Evolutionary conservation across 2,113 vertebrate genomes (phyloP).

Genomic region (Ancistrus triradiatus): DNA sequence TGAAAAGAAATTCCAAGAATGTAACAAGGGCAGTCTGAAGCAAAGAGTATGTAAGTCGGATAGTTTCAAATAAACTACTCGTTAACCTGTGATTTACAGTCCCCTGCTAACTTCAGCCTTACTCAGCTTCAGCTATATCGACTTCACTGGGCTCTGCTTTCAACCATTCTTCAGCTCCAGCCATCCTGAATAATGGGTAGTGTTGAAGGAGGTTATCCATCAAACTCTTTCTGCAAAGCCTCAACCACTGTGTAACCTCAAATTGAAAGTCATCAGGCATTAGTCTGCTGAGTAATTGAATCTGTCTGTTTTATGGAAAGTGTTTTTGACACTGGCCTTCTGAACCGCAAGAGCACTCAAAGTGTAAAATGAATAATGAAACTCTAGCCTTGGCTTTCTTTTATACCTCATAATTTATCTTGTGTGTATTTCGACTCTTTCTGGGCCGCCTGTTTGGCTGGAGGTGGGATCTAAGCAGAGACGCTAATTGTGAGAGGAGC

Average conservation of each 20-base stretch:
- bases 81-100: conserved; percentile 16
- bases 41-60: no score
- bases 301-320: conserved; percentile 10
- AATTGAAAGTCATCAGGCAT: not conserved
- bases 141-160: not conserved
- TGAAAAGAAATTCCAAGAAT: no score
- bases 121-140: conserved; percentile 2
- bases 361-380: conserved; percentile 19
- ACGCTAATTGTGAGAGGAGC: conserved; percentile 26
- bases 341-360: not conserved
- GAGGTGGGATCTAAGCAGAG: conserved; percentile 20
- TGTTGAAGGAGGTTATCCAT: conserved; percentile 25
- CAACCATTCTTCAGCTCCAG: conserved; percentile 1
- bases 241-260: conserved; percentile 3
- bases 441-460: conserved; percentile 16
- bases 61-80: no score
- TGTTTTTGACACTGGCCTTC: not conserved
- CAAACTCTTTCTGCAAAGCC: not conserved
- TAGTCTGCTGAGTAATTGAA: conserved; percentile 15
- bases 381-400: conserved; percentile 14
- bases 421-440: conserved; percentile 33
- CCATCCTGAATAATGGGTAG: conserved; percentile 12
- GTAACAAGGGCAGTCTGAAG: no score
- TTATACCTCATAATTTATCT: conserved; percentile 28
- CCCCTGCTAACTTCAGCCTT: not conserved